phyloP scores from a whole-genome alignment of 2,113 vertebrate genomes.

The Fulmarus glacialis region DNA sequence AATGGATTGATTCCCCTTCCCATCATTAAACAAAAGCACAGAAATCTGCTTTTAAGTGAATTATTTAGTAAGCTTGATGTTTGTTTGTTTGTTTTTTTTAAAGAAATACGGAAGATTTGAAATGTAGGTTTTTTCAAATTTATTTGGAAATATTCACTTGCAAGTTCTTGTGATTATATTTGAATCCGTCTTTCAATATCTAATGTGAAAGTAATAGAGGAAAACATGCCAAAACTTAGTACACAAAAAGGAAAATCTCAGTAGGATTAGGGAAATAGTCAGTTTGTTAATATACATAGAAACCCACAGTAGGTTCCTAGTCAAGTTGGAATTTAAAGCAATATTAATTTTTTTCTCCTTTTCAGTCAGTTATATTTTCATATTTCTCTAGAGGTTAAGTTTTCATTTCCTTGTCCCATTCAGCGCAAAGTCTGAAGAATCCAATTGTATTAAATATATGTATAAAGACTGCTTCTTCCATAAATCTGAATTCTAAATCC shows the following conservation, averaged over 20 bases:
- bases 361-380: background rate
- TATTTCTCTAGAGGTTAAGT: background rate
- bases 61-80: background rate
- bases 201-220: background rate
- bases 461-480: background rate
- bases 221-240: background rate
- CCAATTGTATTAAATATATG: background rate
- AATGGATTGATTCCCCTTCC: background rate
- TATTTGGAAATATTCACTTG: background rate
- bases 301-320: background rate
- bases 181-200: background rate
- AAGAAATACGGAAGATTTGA: background rate
- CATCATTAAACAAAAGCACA: background rate
- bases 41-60: background rate
- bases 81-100: background rate
- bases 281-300: background rate
- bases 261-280: background rate
- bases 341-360: background rate
- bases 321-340: background rate
- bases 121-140: background rate
- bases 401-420: background rate
- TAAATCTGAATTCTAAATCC: background rate
- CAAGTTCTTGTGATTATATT: background rate
- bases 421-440: background rate
- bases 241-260: background rate